Evolutionary conservation across 1,140 invertebrate genomes (phyloP).

Genomic region (Ostrea denselamellosa): DNA sequence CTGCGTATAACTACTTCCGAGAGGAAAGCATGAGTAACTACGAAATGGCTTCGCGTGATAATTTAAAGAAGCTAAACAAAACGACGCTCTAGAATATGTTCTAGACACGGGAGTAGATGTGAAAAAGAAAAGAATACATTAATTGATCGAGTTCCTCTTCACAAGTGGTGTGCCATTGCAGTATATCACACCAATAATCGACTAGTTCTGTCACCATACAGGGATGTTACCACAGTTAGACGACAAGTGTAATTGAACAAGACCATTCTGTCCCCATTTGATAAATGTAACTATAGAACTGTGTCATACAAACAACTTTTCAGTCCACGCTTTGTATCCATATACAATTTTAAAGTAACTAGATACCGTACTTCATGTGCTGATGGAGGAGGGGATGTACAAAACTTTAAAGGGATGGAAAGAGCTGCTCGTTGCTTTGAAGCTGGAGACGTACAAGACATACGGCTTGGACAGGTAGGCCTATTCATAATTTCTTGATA

Average conservation of each 20-base stretch:
- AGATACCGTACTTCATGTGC: not conserved
- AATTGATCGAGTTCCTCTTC: not conserved
- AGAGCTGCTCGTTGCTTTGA: not conserved
- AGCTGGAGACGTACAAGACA: not conserved
- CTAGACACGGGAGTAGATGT: not conserved
- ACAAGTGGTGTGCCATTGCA: not conserved
- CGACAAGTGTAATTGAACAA: too few species aligned
- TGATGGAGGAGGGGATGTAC: not conserved
- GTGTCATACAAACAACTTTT: not conserved
- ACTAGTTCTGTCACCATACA: not conserved
- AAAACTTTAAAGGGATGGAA: not conserved
- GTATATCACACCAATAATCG: not conserved
- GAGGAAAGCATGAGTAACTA: not conserved
- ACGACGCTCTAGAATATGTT: not conserved
- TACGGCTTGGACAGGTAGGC: not conserved
- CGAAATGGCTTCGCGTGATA: not conserved
- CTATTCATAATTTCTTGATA: too few species aligned
- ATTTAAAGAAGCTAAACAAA: slow-evolving; percentile 5
- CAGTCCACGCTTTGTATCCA: not conserved
- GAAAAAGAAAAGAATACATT: not conserved
- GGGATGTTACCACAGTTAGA: not conserved
- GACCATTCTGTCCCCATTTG: not conserved
- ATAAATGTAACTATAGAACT: not conserved
- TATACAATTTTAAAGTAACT: not conserved
- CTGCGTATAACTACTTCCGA: not conserved